Evolutionary conservation across 2,113 vertebrate species (phyloP).

Genomic region (Furnarius figulus): DNA sequence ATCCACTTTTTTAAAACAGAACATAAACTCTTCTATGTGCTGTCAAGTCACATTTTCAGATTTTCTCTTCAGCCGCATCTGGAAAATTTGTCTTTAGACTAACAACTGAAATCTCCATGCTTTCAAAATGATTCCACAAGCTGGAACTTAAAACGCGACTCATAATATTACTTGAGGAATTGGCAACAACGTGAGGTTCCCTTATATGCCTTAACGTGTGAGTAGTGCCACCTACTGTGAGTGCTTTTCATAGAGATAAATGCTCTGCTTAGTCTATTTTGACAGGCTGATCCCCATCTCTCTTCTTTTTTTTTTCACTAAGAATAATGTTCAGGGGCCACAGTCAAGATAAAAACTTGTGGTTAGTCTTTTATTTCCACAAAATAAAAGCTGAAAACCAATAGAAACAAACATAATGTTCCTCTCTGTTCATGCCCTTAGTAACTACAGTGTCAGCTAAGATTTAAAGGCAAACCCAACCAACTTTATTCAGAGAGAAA

Average conservation of each 20-base stretch:
- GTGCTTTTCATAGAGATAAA: not conserved
- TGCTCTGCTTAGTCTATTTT: not conserved
- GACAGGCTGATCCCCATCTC: not conserved
- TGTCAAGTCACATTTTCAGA: not conserved
- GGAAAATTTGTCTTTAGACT: not conserved
- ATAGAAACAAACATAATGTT: not conserved
- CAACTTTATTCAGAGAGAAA: not conserved
- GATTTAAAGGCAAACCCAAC: not conserved
- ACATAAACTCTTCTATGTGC: not conserved
- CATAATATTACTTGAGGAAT: not conserved
- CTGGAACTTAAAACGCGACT: not conserved
- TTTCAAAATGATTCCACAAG: not conserved
- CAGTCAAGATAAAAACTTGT: not conserved
- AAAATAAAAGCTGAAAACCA: not conserved
- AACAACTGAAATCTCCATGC: not conserved
- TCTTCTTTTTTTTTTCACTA: not conserved
- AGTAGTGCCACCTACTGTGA: not conserved
- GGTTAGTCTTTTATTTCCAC: not conserved
- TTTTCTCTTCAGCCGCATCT: not conserved
- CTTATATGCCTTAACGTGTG: not conserved
- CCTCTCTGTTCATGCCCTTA: not conserved
- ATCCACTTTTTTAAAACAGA: not conserved
- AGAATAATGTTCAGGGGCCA: not conserved
- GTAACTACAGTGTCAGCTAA: not conserved
- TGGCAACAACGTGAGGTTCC: not conserved